These are phyloP conservation scores for Nothobranchius kuhntae DNA, from an alignment of 2,113 vertebrate species.

Conservation along the genomic window DNA sequence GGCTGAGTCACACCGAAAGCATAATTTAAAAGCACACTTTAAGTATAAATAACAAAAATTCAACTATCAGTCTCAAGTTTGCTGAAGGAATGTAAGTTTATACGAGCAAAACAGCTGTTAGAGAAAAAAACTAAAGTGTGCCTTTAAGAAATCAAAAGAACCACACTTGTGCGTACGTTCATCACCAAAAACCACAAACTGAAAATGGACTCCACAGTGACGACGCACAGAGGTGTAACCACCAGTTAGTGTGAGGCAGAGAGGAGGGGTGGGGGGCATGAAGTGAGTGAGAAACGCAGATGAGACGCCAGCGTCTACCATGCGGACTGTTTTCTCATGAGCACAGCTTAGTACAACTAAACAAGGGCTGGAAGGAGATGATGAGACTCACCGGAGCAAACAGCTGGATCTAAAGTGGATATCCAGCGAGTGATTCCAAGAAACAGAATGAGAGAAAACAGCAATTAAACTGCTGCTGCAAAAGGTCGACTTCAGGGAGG, in stretches of 20 bases:
- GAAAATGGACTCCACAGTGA: slow-evolving; percentile 43
- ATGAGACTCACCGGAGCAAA: slow-evolving; percentile 99
- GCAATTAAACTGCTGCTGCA: slow-evolving; percentile 72
- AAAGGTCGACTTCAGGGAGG: slow-evolving; percentile 20
- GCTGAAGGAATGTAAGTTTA: slow-evolving; percentile 4
- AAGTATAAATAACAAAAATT: neutral
- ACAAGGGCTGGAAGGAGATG: slow-evolving; percentile 74
- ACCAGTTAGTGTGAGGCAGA: slow-evolving; percentile 69
- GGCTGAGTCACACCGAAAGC: slow-evolving; percentile 45
- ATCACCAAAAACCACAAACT: slow-evolving; percentile 45
- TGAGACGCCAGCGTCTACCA: slow-evolving; percentile 59
- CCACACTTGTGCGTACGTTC: slow-evolving; percentile 38
- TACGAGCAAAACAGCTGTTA: slow-evolving; percentile 9
- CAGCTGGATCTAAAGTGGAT: slow-evolving; percentile 98
- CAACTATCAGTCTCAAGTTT: neutral
- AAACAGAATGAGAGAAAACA: slow-evolving; percentile 89
- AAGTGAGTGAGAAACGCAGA: slow-evolving; percentile 58
- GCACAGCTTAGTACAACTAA: slow-evolving; percentile 60
- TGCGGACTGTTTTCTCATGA: slow-evolving; percentile 53
- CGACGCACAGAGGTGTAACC: slow-evolving; percentile 57
- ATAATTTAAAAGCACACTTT: slow-evolving; percentile 67
- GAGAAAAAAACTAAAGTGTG: slow-evolving; percentile 55
- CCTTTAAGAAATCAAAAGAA: slow-evolving; percentile 64
- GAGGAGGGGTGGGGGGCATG: slow-evolving; percentile 33
- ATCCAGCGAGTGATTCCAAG: slow-evolving; percentile 92